phyloP scores from a whole-genome alignment of 2,113 vertebrate species.

The Gasterosteus nipponicus region DNA sequence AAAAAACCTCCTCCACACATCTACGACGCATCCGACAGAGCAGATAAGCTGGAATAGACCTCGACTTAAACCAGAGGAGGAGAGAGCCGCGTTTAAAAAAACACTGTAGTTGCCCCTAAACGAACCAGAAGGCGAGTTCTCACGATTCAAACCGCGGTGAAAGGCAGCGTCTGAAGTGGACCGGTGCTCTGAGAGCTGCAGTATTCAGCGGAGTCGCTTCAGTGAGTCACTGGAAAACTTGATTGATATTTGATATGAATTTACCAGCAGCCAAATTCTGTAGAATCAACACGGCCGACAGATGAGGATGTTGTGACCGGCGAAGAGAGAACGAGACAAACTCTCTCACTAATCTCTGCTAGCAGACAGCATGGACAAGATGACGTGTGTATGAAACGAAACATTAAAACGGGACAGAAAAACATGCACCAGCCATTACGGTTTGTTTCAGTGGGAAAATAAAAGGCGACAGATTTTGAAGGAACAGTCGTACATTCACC shows the following conservation, averaged over 20 bases:
- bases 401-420: conserved; percentile 32
- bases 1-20: conserved; percentile 38
- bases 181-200: conserved; percentile 35
- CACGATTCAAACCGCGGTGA: conserved; percentile 35
- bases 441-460: conserved; percentile 4
- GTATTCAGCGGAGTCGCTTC: conserved; percentile 47
- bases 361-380: conserved; percentile 27
- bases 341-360: conserved; percentile 16
- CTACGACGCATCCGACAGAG: conserved; percentile 12
- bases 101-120: conserved; percentile 10
- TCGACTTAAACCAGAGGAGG: neutral
- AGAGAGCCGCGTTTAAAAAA: conserved; percentile 26
- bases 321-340: conserved; percentile 2
- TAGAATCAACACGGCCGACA: conserved; percentile 52
- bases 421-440: conserved; percentile 45
- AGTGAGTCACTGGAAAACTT: conserved; percentile 32
- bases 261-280: conserved; percentile 36
- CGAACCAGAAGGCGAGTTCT: conserved; percentile 31
- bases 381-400: conserved; percentile 5
- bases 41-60: conserved; percentile 20
- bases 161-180: conserved; percentile 31
- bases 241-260: conserved; percentile 25
- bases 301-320: conserved; percentile 45
- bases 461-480: conserved; percentile 25
- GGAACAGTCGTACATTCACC: conserved; percentile 3